phyloP scores from a whole-genome alignment of 1,140 invertebrate genomes.

The Pentalonia nigronervosa region DNA sequence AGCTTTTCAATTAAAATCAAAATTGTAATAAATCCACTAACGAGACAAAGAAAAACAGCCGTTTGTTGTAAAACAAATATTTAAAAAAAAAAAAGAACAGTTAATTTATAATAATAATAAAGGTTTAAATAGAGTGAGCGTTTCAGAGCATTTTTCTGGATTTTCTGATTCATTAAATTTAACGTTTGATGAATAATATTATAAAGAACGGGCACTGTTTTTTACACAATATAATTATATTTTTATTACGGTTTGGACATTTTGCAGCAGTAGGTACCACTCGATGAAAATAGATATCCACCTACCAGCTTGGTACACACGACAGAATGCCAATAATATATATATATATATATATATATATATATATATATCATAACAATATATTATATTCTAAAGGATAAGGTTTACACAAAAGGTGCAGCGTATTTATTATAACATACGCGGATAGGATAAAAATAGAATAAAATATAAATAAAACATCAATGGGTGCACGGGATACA shows the following conservation, averaged over 20 bases:
- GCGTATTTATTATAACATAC: too few species aligned
- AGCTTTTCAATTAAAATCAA: not conserved
- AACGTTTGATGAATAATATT: not conserved
- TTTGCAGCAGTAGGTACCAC: too few species aligned
- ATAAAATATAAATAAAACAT: conserved; percentile 21
- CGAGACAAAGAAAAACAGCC: not conserved
- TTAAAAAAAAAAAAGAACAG: not conserved
- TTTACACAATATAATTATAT: not conserved
- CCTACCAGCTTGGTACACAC: too few species aligned
- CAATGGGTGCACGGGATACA: not conserved
- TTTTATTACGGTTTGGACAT: not conserved
- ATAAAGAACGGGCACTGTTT: not conserved
- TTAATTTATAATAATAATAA: not conserved
- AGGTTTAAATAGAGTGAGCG: not conserved
- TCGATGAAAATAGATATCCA: too few species aligned
- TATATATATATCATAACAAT: not conserved
- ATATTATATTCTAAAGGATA: not conserved
- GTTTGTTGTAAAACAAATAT: not conserved
- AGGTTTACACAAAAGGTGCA: not conserved
- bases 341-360: too few species aligned
- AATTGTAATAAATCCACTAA: conserved; percentile 1
- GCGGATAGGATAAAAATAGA: not conserved
- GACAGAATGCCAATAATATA: too few species aligned
- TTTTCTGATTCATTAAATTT: not conserved
- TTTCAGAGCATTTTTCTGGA: not conserved